Evolutionary conservation across 1,140 invertebrate genomes (phyloP), one percentile per base, ranked within the genome.

Genomic region (Paralvinella palmiformis): DNA sequence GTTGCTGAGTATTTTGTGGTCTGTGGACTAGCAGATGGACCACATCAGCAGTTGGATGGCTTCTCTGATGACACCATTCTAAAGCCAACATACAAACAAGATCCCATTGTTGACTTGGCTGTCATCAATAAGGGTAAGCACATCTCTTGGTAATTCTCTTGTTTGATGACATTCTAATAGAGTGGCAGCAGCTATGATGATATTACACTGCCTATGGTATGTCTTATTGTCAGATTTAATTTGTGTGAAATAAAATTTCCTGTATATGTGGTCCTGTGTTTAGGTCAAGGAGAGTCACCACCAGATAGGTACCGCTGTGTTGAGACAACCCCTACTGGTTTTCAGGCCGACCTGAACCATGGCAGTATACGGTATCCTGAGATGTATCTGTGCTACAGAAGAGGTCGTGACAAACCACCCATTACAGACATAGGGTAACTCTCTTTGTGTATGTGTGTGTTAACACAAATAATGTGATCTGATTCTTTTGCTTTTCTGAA

Each of bases 401-500:
- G 96, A 67, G 94, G 96, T 24, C 85, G 91, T 68, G 92, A 98
- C 76, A 94, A 94, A 79, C 92, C 96, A 31, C 94, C 96, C 20
- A 85, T 99, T 60, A 93, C 98, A 48, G 96, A 99, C 84, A 92
- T 99, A 75, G 96, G 88, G 94, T 95, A 84, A 85, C 80, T 70
- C 27, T 13, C 10, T 4, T 22, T 29, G 56, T 17, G 32, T 24
- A 58, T 15, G 32, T 24, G 50, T 10, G 37, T 41, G 10, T 13
- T 13, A 13, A 10, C 37, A 41, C 37, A 10, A 41, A 13, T 41
- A n/a, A 13, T 41, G 37, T 13, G n/a, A n/a, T 13, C n/a, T 41
- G 37, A n/a, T 41, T 41, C 10, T 41, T 41, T 41, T 41, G 10
- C 10, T 41, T n/a, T 41, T n/a, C 10, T 41, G 37, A 41, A n/a